These are phyloP conservation scores for Prinia subflava DNA, from an alignment of 2,113 vertebrate species.

Conservation along the genomic window DNA sequence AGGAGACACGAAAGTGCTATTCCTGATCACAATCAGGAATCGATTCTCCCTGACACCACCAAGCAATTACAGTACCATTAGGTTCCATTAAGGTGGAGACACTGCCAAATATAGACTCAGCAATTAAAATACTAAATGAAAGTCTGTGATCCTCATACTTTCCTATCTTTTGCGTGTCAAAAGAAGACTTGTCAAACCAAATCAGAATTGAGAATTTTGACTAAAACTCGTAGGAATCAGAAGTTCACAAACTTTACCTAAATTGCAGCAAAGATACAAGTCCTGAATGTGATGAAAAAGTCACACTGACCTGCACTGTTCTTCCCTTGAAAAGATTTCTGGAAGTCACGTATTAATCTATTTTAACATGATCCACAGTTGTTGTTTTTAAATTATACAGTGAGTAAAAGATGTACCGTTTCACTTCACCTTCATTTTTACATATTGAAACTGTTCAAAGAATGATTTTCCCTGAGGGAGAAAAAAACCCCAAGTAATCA, in stretches of 20 bases:
- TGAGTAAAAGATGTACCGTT: background rate
- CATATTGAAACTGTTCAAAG: background rate
- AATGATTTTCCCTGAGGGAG: background rate
- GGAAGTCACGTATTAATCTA: background rate
- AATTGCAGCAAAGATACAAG: background rate
- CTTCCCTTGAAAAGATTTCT: background rate
- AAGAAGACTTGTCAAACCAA: constrained; percentile 25
- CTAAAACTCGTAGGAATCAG: background rate
- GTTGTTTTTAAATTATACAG: background rate
- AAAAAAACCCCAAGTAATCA: background rate
- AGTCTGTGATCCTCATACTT: constrained; percentile 19
- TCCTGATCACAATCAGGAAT: constrained; percentile 50
- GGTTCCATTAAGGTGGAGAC: constrained; percentile 60
- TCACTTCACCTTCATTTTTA: background rate
- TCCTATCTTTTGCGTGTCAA: background rate
- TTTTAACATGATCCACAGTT: background rate
- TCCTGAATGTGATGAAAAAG: background rate
- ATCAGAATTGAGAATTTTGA: constrained; percentile 10
- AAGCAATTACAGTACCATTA: constrained; percentile 63
- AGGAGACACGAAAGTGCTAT: constrained; percentile 30
- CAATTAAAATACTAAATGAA: constrained; percentile 57
- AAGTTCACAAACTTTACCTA: background rate
- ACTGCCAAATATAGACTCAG: constrained; percentile 50
- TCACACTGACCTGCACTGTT: background rate
- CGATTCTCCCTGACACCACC: constrained; percentile 29